These are phyloP conservation scores for Umimayanthus kanabou DNA, from an alignment of 92 coral and sea anemone species.

Conservation along the genomic window DNA sequence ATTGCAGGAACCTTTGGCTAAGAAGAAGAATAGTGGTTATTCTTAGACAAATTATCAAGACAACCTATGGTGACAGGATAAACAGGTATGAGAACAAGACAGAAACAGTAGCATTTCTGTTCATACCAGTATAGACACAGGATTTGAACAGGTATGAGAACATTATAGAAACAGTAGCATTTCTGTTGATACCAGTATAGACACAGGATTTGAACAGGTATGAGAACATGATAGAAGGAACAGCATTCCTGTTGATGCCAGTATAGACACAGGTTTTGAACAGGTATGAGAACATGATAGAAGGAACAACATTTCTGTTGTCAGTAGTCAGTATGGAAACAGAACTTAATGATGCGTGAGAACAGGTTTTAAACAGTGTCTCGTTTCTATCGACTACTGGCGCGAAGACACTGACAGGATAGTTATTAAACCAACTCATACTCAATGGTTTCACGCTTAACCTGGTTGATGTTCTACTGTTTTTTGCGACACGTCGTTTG, in stretches of 20 bases:
- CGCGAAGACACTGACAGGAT: no score
- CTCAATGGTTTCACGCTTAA: no score
- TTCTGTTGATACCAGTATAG: conserved; percentile 34
- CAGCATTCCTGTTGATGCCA: no score
- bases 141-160: conserved; percentile 73
- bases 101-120: background rate
- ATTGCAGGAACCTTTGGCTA: conserved; percentile 85
- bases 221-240: background rate
- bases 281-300: conserved; percentile 52
- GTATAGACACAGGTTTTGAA: conserved; percentile 88
- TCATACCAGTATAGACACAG: conserved; percentile 48
- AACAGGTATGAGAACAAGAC: conserved; percentile 64
- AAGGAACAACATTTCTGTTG: no score
- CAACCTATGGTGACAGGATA: conserved; percentile 93
- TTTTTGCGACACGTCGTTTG: no score
- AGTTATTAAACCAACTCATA: no score
- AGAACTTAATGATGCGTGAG: conserved; percentile 72
- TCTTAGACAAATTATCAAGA: conserved; percentile 90
- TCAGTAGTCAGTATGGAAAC: conserved; percentile 60
- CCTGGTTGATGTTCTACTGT: no score
- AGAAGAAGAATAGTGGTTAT: conserved; percentile 90
- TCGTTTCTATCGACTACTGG: no score
- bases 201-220: conserved; percentile 84
- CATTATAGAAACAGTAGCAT: background rate
- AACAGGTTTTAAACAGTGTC: background rate